Base-by-base conservation (phyloP, 2,888 invertebrate species). In the Leucoptera coffeella region DNA sequence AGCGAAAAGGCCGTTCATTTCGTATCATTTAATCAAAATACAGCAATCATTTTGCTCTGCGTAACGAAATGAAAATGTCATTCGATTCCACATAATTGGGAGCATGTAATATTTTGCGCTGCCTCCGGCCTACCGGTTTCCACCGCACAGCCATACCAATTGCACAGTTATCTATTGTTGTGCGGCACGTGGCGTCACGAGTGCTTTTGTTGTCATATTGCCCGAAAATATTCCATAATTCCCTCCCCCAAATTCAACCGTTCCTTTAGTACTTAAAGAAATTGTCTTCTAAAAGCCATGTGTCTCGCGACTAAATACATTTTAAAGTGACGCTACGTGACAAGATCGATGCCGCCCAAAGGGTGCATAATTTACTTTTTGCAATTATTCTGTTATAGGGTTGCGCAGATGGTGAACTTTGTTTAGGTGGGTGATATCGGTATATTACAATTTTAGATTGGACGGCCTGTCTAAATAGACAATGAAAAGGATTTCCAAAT, bases 301-400 rank as follows among this genome's bases (percentile, higher is more conserved):
- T 65, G 65, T 50, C 38, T 42, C 36, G 42, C 23, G 43, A 46
- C 46, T 51, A 45, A 35, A 34, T 34, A 54, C 47, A 52, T 56
- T 56, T 54, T 52, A 56, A 56, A 45, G 41, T 41, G 43, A 44
- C 47, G 53, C 48, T 61, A 62, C 62, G 61, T 57, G 52, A 45
- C 40, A 42, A 62, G 64, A 64, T 64, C 50, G 50, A 56, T 60
- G 56, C 58, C 59, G 51, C 57, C 57, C 48, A 61, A 58, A 58
- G 67, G 67, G 67, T 69, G 67, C 67, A 69, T 69, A 67, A 67
- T 53, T 65, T 62, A 54, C 55, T 58, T 58, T 50, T 36, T 50
- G 49, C 62, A 65, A 67, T 69, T 67, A 69, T 65, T 56, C 61
- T 52, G 54, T 56, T 53, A 64, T 67, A 56, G 62, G 54, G 53